Evolutionary conservation across 35 echinoderm and acorn worm species (phyloP).

Genomic region (Hemicentrotus pulcherrimus): DNA sequence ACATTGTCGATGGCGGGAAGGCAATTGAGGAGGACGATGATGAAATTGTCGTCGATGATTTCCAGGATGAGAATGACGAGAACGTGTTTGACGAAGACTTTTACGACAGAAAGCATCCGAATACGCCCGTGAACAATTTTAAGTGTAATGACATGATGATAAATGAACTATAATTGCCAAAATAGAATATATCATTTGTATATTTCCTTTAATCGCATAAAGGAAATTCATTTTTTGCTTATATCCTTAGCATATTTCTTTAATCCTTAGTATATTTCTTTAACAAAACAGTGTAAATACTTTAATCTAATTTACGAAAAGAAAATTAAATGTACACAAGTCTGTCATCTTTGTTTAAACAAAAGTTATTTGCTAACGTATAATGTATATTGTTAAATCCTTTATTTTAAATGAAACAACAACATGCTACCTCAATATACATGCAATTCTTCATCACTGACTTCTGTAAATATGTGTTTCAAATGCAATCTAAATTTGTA

Average conservation of each 20-base stretch:
- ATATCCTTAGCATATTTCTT: too few relatives aligned
- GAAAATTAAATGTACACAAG: not conserved
- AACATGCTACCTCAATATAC: not conserved
- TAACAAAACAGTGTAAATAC: not conserved
- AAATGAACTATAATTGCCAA: not conserved
- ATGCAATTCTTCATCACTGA: not conserved
- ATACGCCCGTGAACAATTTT: not conserved
- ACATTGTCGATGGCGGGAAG: not conserved
- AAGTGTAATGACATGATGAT: not conserved
- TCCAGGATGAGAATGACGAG: not conserved
- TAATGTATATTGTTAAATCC: too few relatives aligned
- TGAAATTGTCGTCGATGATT: not conserved
- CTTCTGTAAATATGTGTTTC: not conserved
- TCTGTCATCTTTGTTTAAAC: not conserved
- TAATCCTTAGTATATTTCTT: not conserved
- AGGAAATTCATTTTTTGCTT: too few relatives aligned
- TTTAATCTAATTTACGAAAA: not conserved
- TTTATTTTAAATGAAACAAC: too few relatives aligned
- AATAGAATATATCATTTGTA: not conserved
- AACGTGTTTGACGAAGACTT: not conserved
- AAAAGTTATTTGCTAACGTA: not conserved
- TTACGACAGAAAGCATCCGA: conserved; percentile 9
- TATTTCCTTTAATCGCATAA: not conserved
- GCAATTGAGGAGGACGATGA: not conserved
- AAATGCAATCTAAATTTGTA: not conserved